phyloP scores from a whole-genome alignment of 1,140 invertebrate genomes.

The Globodera rostochiensis region DNA sequence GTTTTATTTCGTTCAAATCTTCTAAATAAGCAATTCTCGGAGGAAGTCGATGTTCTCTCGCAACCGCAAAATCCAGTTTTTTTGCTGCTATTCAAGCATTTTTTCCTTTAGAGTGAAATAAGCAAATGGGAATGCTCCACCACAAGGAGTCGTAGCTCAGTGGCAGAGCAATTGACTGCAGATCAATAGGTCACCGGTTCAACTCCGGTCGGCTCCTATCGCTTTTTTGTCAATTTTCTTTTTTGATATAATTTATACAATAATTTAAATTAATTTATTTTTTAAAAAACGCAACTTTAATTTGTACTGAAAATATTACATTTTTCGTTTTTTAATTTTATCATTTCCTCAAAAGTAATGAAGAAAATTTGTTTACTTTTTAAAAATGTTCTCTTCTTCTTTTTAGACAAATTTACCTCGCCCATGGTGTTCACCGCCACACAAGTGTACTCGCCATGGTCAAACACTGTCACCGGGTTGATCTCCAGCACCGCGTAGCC shows the following conservation, averaged over 20 bases:
- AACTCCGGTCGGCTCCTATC: constrained; percentile 20
- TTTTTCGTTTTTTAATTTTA: neutral
- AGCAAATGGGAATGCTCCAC: neutral
- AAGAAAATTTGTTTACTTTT: no score
- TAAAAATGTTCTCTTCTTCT: neutral
- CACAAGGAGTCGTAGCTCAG: constrained; percentile 28
- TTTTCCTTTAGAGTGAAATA: neutral
- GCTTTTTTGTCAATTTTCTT: neutral
- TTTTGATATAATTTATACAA: neutral
- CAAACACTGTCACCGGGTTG: constrained; percentile 61
- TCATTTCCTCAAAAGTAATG: neutral
- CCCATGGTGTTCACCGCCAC: constrained; percentile 87
- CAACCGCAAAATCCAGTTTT: neutral
- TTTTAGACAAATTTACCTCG: constrained; percentile 82
- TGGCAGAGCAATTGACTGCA: constrained; percentile 35
- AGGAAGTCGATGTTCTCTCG: neutral
- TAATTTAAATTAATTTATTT: no score
- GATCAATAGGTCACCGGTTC: constrained; percentile 33
- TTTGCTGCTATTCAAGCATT: neutral
- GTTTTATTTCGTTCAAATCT: neutral
- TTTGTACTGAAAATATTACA: no score
- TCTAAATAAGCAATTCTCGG: neutral
- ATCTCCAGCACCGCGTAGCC: constrained; percentile 69
- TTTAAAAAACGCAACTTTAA: no score
- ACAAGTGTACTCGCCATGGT: constrained; percentile 84